Evolutionary conservation across 2,888 invertebrate genomes (phyloP), one percentile per base, ranked within the genome.

Genomic region (Coremacera marginata): DNA sequence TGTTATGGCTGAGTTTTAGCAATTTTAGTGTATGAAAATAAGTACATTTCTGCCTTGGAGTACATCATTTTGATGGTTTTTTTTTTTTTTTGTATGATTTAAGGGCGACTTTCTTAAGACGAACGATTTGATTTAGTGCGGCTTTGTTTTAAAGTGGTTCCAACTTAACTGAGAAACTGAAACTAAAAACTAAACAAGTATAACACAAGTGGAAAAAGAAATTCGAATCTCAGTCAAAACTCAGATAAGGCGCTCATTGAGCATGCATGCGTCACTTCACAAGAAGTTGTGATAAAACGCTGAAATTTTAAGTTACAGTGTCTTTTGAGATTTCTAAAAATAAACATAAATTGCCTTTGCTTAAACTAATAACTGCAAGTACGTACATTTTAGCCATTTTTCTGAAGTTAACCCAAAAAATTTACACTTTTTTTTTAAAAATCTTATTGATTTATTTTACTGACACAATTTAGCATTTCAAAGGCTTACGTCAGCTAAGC

Each of bases 31-130:
- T 5, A 7, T 14, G 25, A 51, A 31, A 27, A 55, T 27, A 63
- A 27, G 75, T 86, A 87, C 87, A 86, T 83, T 86, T 87, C 80
- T 73, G 85, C 87, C 78, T 84, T 83, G 70, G 86, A 88, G 80
- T 86, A 85, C 87, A 87, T 86, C 85, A 85, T 87, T 79, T 77
- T 86, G 81, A 80, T 44, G 70, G 27, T 77, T 77, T 75, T 60
- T 65, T 74, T 34, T 25, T 77, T 77, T 75, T 60, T 65, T 74
- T 34, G n/a, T 37, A n/a, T 11, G 11, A 9, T 22, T n/a, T 72
- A 44, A 44, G 11, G 11, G 44, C 11, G 44, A 14, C 14, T 73
- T 60, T 16, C 27, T 22, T 60, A 7, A 22, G 4, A 4, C 4
- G 60, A 60, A 31, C 14, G 27, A 25, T 22, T 31, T 27, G 27